phyloP scores from a whole-genome alignment of 2,797 vertebrate genomes.

The Netta rufina region DNA sequence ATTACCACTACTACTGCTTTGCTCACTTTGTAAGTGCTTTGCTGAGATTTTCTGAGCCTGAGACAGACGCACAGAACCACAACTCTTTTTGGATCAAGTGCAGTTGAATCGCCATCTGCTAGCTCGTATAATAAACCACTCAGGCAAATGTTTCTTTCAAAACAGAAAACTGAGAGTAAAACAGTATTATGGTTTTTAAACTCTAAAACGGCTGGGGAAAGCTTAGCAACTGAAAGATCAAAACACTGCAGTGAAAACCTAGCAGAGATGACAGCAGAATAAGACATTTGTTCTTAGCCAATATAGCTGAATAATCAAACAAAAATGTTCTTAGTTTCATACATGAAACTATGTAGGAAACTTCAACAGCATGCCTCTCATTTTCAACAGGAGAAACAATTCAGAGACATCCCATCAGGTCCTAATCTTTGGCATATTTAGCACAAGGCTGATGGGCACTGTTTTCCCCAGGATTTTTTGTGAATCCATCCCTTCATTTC shows the following conservation, averaged over 20 bases:
- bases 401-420: neutral
- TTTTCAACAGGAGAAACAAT: neutral
- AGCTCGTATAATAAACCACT: conserved; percentile 3
- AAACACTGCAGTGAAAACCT: neutral
- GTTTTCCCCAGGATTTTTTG: neutral
- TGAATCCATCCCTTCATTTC: neutral
- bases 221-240: neutral
- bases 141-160: conserved; percentile 22
- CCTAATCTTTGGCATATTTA: neutral
- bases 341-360: neutral
- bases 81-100: neutral
- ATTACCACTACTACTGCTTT: neutral
- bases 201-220: neutral
- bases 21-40: neutral
- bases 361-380: neutral
- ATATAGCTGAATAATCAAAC: neutral
- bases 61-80: neutral
- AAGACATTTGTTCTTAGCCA: neutral
- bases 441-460: neutral
- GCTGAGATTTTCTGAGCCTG: conserved; percentile 1
- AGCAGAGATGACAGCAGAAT: neutral
- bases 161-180: conserved; percentile 28
- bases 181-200: conserved; percentile 20
- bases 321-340: neutral
- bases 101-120: conserved; percentile 52